Evolutionary conservation across 2,797 vertebrate genomes (phyloP), one percentile per base, ranked within the genome.

Genomic region (Chrysolophus pictus): DNA sequence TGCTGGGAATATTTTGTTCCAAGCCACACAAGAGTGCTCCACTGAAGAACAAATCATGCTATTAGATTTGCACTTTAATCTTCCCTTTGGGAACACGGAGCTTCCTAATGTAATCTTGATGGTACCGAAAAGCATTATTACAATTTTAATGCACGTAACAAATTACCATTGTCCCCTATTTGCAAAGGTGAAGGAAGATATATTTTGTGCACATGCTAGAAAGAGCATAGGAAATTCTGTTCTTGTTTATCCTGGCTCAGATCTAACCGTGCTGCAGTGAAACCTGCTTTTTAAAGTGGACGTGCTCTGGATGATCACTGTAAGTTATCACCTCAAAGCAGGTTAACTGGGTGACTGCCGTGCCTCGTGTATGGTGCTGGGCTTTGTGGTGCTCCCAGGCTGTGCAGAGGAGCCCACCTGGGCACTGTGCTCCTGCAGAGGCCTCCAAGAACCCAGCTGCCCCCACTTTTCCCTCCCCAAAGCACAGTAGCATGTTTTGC

Each of bases 51-150:
- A 92, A 91, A 83, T 67, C 68, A 44, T 15, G n/a, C 84, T 69
- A 37, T 44, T 60, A 56, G 72, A 67, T 60, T 68, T 83, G 93
- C 84, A 53, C 84, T 93, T 82, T 93, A 68, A 92, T 96, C 72
- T 93, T 24, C 78, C 94, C 95, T 73, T 39, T 76, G 95, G 95
- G 94, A 94, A 9, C 78, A 56, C 11, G 18, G 75, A 71, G 69
- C 75, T 92, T 85, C 90, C 93, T 86, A n/a, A 11, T 42, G 6
- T 7, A 31, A 82, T 83, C 89, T 74, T 71, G 84, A 15, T 14
- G 85, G 82, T 39, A 80, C 87, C 5, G 11, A 14, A 37, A n/a
- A 87, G 75, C 26, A 7, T 69, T 63, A 64, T 80, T 44, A n/a
- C 83, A 39, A 72, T 91, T 92, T 63, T 73, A 60, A 67, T 82